A percentile compares a stretch with the other conserved stretches of the same genome.
These are phyloP conservation scores for Ictalurus furcatus DNA, from an alignment of 2,113 vertebrate genomes.

Conservation along the genomic window DNA sequence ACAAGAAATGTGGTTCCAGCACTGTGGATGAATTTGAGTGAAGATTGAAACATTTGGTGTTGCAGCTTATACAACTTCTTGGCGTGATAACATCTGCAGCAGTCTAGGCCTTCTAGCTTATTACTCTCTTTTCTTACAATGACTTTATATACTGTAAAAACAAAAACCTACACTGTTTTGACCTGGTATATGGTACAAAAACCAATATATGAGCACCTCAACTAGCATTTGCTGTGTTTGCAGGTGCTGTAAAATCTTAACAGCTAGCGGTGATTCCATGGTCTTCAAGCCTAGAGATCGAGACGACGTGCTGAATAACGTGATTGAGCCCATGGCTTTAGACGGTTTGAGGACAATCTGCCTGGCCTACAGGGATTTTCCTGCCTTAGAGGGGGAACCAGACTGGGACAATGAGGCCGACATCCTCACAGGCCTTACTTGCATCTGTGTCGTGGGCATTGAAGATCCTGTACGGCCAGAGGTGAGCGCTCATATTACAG, in stretches of 20 bases:
- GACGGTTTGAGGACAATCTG: slow-evolving; percentile 97
- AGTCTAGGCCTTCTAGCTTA: background rate
- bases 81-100: background rate
- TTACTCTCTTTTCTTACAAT: background rate
- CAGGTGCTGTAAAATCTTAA: slow-evolving; percentile 92
- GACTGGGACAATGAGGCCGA: slow-evolving; percentile 93
- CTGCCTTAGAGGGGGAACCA: slow-evolving; percentile 81
- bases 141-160: background rate
- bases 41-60: background rate
- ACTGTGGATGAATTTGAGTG: background rate
- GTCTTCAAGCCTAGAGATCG: slow-evolving; percentile 85
- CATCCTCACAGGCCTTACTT: slow-evolving; percentile 88
- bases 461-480: slow-evolving; percentile 96
- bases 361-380: slow-evolving; percentile 91
- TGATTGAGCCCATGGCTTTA: slow-evolving; percentile 96
- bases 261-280: slow-evolving; percentile 80
- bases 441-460: slow-evolving; percentile 93
- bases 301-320: slow-evolving; percentile 85
- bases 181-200: background rate
- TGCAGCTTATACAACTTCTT: background rate
- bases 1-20: background rate
- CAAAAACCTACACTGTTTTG: background rate
- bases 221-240: slow-evolving; percentile 26
- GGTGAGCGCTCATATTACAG: slow-evolving; percentile 66
- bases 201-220: background rate